Evolutionary conservation across 23 tunicate genomes (phyloP), one percentile per base, ranked within the genome.

Genomic region (Styela clava): DNA sequence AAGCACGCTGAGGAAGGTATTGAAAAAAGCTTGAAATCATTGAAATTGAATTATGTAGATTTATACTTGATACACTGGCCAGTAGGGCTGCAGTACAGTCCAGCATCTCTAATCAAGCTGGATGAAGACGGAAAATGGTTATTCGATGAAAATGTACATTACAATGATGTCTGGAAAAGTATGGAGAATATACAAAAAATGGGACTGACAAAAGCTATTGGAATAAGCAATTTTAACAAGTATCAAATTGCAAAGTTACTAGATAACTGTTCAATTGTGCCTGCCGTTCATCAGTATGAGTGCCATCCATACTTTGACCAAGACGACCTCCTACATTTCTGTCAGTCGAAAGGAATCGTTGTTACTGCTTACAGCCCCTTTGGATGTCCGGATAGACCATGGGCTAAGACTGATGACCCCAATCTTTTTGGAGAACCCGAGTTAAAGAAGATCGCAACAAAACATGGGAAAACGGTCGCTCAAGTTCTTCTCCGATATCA

Each of bases 31-130:
- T 52, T 92, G 63, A 62, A 78, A 37, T 9, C 37, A 0, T 68
- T 88, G 1, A 86, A 85, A 33, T 34, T 82, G n/a, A 86, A 90
- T 64, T 95, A 95, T 69, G 69, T 95, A 1, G 99, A 95, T 84
- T 81, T 95, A 31, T 95, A 90, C 77, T 64, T 95, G 12, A 90
- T 95, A 56, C 99, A 95, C 71, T 79, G 81, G 78, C 99, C 99
- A 0, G 74, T 84, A 70, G 85, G 86, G 2, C 65, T 72, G 25
- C 27, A 83, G 74, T 84, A 78, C 33, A 35, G 34, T 27, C 35
- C 34, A 29, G 27, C n/a, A 16, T 33, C 35, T 1, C 16, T 25
- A 27, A 29, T 67, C 24, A 36, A 25, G 0, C 34, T 56, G n/a
- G 67, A 65, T 9, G 82, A 80, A 68, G 83, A 63, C 30, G 83